Evolutionary conservation across 92 coral and sea anemone genomes (phyloP).

Genomic region (Pocillopora grandis): DNA sequence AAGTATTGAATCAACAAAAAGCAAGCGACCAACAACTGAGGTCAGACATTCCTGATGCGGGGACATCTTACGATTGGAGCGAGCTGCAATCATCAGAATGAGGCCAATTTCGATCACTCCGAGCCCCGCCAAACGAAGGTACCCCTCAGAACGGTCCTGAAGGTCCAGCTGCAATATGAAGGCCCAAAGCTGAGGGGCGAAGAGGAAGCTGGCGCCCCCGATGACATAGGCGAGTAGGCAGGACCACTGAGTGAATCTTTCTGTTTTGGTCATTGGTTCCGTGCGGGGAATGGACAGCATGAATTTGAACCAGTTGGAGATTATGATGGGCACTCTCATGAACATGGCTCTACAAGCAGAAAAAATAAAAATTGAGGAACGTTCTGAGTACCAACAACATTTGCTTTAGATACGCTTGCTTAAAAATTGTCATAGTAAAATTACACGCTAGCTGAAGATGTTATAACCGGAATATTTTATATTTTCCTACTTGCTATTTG

Average conservation of each 20-base stretch:
- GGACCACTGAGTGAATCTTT: conserved; percentile 36
- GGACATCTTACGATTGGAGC: conserved; percentile 39
- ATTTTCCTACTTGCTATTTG: no score
- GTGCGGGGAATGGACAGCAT: conserved; percentile 51
- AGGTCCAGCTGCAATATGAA: conserved; percentile 28
- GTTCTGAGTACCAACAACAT: no score
- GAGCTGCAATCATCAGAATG: conserved; percentile 28
- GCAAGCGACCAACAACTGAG: conserved; percentile 18
- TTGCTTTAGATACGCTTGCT: no score
- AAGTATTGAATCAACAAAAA: conserved; percentile 1
- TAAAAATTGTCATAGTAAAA: no score
- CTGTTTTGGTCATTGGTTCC: conserved; percentile 40
- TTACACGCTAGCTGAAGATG: no score
- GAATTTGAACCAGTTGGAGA: conserved; percentile 21
- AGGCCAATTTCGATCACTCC: conserved; percentile 36
- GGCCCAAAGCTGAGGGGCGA: conserved; percentile 50
- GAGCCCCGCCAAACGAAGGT: conserved; percentile 24
- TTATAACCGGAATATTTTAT: no score
- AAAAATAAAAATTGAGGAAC: no score
- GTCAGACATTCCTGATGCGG: conserved; percentile 26
- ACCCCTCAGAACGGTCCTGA: conserved; percentile 43
- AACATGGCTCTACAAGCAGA: not conserved
- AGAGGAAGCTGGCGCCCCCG: conserved; percentile 30
- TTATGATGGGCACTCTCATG: not conserved
- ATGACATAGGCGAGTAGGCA: conserved; percentile 28